Evolutionary conservation across 2,888 invertebrate genomes (phyloP).

Genomic region (Orthosia gracilis): DNA sequence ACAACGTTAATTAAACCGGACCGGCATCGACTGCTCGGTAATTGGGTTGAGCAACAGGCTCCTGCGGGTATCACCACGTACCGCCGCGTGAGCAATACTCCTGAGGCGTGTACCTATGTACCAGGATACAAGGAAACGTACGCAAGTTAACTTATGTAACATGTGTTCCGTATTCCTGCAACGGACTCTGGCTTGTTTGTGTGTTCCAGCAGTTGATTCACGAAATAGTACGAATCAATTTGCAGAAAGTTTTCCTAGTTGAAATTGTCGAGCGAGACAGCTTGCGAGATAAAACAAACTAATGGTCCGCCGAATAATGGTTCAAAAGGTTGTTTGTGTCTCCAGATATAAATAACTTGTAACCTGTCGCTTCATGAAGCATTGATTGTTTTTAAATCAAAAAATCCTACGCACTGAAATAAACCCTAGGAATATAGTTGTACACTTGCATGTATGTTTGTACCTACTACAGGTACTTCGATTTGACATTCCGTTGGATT

Average conservation of each 20-base stretch:
- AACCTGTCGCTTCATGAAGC: background rate
- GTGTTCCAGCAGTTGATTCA: slow-evolving; percentile 1
- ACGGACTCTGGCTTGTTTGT: slow-evolving; percentile 37
- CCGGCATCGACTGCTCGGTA: slow-evolving; percentile 58
- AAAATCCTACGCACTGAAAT: background rate
- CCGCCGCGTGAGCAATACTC: slow-evolving; percentile 56
- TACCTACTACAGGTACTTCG: background rate
- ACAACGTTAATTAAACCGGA: slow-evolving; percentile 72
- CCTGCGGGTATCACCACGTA: slow-evolving; percentile 60
- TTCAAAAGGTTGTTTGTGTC: background rate
- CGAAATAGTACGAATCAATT: slow-evolving; percentile 35
- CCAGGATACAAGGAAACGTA: slow-evolving; percentile 14
- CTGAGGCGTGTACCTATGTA: slow-evolving; percentile 39
- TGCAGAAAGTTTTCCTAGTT: slow-evolving; percentile 19
- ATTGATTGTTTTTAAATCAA: background rate
- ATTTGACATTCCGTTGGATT: background rate
- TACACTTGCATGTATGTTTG: background rate
- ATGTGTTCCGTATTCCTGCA: slow-evolving; percentile 46
- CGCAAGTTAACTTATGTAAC: slow-evolving; percentile 22
- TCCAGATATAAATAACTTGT: background rate
- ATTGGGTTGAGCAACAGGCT: slow-evolving; percentile 75
- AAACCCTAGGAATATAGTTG: background rate
- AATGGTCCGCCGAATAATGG: background rate
- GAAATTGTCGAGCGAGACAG: slow-evolving; percentile 1
- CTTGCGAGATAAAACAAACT: slow-evolving; percentile 4